Conservation (phyloP, 64 coral and sea anemone species). For the Acropora tenuis region DNA sequence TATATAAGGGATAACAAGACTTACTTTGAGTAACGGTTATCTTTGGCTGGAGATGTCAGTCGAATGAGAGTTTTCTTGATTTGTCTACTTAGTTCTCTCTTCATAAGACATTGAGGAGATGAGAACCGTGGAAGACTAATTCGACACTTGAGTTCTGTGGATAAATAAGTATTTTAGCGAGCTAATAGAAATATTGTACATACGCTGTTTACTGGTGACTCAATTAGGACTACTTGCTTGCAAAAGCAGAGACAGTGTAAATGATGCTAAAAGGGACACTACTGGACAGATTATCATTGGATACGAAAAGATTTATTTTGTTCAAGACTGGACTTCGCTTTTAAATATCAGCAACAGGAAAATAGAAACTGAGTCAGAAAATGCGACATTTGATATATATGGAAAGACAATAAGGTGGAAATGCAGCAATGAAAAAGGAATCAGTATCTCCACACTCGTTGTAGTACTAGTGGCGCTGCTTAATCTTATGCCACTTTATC, state of each 20-base stretch:
- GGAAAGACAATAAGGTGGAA: too few relatives aligned
- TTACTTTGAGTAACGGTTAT: constrained; percentile 72
- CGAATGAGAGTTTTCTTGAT: constrained; percentile 69
- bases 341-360: not conserved
- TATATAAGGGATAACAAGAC: not conserved
- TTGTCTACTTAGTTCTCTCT: constrained; percentile 78
- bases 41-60: constrained; percentile 23
- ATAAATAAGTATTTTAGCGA: not conserved
- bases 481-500: not conserved
- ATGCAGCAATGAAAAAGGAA: too few relatives aligned
- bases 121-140: constrained; percentile 69
- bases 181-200: not conserved
- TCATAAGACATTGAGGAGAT: constrained; percentile 72
- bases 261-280: not conserved
- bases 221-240: not conserved
- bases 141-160: constrained; percentile 77
- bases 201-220: not conserved
- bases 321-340: not conserved
- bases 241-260: not conserved
- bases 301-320: not conserved
- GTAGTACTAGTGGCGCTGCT: too few relatives aligned
- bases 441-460: too few relatives aligned
- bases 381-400: not conserved
- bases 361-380: not conserved
- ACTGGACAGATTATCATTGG: too few relatives aligned